Evolutionary conservation across 2,888 invertebrate species (phyloP), one percentile per base, ranked within the genome.

Genomic region (Sphaeridia pumilis): DNA sequence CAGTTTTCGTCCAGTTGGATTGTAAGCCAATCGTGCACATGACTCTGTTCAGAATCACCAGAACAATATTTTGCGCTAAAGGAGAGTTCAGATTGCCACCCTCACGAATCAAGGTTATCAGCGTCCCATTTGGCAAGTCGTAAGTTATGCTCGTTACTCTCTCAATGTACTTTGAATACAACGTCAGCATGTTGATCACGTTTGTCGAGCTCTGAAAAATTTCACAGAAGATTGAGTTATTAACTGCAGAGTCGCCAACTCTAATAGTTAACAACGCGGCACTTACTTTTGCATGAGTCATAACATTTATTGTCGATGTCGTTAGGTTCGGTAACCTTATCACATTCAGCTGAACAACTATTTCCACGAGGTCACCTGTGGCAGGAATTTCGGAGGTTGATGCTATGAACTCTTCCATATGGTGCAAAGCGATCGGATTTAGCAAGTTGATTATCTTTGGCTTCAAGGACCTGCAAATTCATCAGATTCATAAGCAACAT

Each of bases 371-470:
- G 24, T 56, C 34, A 28, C 49, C 53, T 12, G 41, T 56, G 2
- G 46, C 38, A 7, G 48, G 47, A 20, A 56, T 52, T 17, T 52
- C 36, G 7, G 52, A 46, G 10, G 52, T 49, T 5, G 49, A 25
- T 1, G 42, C 14, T 2, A 56, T 44, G 27, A 56, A 56, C 12
- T 53, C 52, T n/a, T 42, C 43, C 35, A 53, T 52, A 31, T 54
- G 52, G 38, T 44, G 49, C 10, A 56, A 42, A 3, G 58, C 58
- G n/a, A 58, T 51, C 1, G 58, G 58, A 46, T 58, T 58, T 12
- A 58, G 42, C 22, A 58, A 35, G 25, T 57, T 50, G 3, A 54
- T 48, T 12, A 57, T 47, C 43, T 54, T 57, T 21, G n/a, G 26
- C 31, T 36, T 49, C 21, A 54, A 28, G 14, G 45, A 42, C 4